These are phyloP conservation scores for Pectinophora gossypiella DNA, from an alignment of 1,140 invertebrate species.

Conservation along the genomic window DNA sequence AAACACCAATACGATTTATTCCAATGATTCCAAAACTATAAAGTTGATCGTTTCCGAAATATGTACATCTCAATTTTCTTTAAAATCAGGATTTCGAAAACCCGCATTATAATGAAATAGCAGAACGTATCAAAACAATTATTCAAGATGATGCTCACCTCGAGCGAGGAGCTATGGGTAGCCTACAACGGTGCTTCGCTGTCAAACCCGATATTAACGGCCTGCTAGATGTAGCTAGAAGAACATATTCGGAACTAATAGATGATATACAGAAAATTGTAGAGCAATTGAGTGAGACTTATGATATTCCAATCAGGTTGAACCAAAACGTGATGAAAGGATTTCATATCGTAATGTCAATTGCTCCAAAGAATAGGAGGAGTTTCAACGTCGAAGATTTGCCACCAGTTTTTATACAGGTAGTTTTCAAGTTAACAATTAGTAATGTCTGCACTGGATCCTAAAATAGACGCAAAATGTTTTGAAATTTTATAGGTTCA, in stretches of 20 bases:
- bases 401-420: conserved; percentile 82
- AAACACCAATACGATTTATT: too few relatives aligned
- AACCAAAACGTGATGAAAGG: conserved; percentile 82
- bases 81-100: conserved; percentile 58
- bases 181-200: conserved; percentile 89
- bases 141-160: conserved; percentile 83
- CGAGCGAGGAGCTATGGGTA: conserved; percentile 81
- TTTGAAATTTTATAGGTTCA: conserved; percentile 72
- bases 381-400: conserved; percentile 76
- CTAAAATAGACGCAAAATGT: too few relatives aligned
- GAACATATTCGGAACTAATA: conserved; percentile 86
- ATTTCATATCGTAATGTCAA: conserved; percentile 83
- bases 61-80: too few relatives aligned
- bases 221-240: conserved; percentile 85
- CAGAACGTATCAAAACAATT: conserved; percentile 79
- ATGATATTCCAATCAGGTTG: conserved; percentile 80
- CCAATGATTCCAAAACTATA: too few relatives aligned
- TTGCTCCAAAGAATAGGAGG: conserved; percentile 55
- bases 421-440: too few relatives aligned
- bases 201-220: conserved; percentile 85
- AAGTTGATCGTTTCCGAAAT: too few relatives aligned
- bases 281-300: conserved; percentile 78
- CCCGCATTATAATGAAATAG: conserved; percentile 74
- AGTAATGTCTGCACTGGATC: too few relatives aligned
- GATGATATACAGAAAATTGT: conserved; percentile 84